These are phyloP conservation scores for Amphilophus citrinellus DNA, from an alignment of 2,113 vertebrate genomes.

Conservation along the genomic window DNA sequence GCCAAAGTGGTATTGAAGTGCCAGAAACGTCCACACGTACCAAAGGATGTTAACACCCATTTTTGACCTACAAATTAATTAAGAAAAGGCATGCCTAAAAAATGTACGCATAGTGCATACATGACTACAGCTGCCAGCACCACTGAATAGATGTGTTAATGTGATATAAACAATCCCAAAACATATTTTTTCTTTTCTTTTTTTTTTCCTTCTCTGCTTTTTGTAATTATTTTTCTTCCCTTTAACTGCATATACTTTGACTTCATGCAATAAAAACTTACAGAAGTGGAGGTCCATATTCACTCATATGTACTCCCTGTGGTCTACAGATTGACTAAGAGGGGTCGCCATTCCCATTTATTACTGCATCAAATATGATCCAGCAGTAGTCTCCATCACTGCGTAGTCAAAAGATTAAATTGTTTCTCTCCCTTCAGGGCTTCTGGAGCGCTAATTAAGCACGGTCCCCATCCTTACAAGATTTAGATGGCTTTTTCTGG, in stretches of 20 bases:
- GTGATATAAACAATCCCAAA: not conserved
- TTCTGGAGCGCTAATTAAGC: slow-evolving; percentile 51
- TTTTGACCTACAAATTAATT: not conserved
- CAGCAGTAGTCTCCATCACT: slow-evolving; percentile 2
- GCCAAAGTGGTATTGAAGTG: not conserved
- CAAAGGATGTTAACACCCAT: not conserved
- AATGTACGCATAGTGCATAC: no score
- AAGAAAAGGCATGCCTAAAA: no score
- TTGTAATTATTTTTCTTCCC: not conserved
- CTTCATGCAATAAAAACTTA: not conserved
- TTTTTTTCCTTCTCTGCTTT: not conserved
- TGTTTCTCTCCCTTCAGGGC: slow-evolving; percentile 18
- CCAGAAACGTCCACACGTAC: not conserved
- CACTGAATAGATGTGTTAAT: not conserved
- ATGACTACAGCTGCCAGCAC: no score
- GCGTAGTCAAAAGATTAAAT: slow-evolving; percentile 41
- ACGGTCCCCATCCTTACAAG: slow-evolving; percentile 27
- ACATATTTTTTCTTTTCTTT: not conserved
- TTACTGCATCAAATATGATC: not conserved
- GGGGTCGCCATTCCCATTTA: no score
- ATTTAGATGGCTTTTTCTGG: slow-evolving; percentile 23
- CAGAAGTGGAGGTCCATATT: not conserved
- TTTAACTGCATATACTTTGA: not conserved
- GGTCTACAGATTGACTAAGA: not conserved
- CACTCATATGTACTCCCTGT: not conserved